Evolutionary conservation across 2,888 invertebrate species (phyloP), one percentile per base, ranked within the genome.

Genomic region (Pristionchus mayeri): DNA sequence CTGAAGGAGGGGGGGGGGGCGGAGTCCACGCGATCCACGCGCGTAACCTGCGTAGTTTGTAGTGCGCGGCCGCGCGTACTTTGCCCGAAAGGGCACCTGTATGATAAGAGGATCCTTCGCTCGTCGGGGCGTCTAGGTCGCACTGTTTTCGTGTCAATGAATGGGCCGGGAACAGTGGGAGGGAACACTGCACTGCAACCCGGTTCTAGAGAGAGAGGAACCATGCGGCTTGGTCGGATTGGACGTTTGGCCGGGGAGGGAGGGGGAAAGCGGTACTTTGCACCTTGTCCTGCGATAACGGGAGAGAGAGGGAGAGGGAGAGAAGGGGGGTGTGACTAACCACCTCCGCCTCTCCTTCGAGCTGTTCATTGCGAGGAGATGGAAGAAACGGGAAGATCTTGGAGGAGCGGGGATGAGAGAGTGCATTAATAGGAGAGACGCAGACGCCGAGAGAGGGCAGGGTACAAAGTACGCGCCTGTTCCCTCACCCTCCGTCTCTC

Each of bases 391-490:
- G 40, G 71, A 71, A 71, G 71, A 71, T 21, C 21, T 40, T n/a
- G 24, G 71, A 30, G 48, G 16, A 24, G 76, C 6, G 7, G 16
- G 50, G 18, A 30, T 30, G 50, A 50, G 71, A 71, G 0, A 71
- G 44, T 24, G 44, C 13, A 4, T 40, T 44, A 11, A 2, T 2
- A 13, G 40, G 71, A 71, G 71, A 44, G 44, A 11, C 24, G n/a
- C 9, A 71, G 71, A 71, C 71, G 40, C 18, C n/a, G 44, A 78
- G 76, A 78, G 76, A 27, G 76, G 76, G 50, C 76, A 78, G 76
- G 76, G 76, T 78, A 78, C 76, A 78, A 78, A 78, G 76, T 78
- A 78, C 76, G 48, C 76, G 30, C 0, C 27, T 34, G 44, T 50
- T 30, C 76, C 34, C 76, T 78, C 48, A 48, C 75, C 27, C 27